Evolutionary conservation across 2,797 vertebrate genomes (phyloP).

Genomic region (Hippopotamyrus pictus): DNA sequence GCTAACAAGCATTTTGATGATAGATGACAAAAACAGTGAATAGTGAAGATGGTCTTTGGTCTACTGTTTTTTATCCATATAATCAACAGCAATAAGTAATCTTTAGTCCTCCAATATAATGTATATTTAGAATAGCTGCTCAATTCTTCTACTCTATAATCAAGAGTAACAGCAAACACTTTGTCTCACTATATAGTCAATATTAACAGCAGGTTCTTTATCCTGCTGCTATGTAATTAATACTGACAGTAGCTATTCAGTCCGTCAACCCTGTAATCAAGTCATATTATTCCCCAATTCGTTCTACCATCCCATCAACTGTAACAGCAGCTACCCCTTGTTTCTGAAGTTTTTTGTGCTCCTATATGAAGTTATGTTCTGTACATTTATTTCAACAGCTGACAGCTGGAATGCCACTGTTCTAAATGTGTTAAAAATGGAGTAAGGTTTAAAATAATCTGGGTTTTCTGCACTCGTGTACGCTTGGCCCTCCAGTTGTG

Average conservation of each 20-base stretch:
- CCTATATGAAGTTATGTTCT: not conserved
- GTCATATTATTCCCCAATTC: not conserved
- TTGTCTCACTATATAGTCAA: not conserved
- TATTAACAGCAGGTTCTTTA: conserved; percentile 1
- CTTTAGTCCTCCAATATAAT: not conserved
- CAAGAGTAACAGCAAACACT: not conserved
- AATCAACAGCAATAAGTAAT: not conserved
- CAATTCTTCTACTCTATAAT: not conserved
- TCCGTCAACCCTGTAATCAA: not conserved
- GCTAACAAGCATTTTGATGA: not conserved
- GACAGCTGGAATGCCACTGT: not conserved
- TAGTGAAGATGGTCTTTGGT: not conserved
- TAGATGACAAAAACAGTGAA: not conserved
- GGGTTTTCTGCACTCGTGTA: not conserved
- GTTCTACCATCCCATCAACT: not conserved
- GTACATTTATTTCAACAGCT: not conserved
- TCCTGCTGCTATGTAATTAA: not conserved
- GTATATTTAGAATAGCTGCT: not conserved
- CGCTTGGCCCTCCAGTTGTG: not conserved
- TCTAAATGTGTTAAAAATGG: not conserved
- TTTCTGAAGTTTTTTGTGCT: not conserved
- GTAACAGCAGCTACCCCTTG: not conserved
- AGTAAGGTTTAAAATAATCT: not conserved
- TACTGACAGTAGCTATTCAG: not conserved
- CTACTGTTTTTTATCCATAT: not conserved